Percentiles rank a stretch among this genome's conserved stretches.
These are phyloP conservation scores for Condylostylus longicornis DNA, from an alignment of 1,140 invertebrate species.

Conservation along the genomic window DNA sequence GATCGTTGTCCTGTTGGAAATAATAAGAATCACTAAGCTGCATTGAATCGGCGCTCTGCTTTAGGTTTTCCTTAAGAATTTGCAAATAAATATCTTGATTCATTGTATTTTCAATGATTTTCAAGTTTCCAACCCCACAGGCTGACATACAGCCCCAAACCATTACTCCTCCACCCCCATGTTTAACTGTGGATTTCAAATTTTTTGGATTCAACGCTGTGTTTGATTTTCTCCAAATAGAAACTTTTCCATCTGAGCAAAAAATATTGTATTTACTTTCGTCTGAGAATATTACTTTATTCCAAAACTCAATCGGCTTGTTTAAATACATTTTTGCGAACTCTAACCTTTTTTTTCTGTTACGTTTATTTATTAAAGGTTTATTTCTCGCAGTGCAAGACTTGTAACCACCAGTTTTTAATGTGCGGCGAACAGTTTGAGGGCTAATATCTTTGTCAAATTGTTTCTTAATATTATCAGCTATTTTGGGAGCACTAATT, in stretches of 20 bases:
- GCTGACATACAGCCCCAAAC: conserved; percentile 24
- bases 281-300: conserved; percentile 14
- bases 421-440: conserved; percentile 1
- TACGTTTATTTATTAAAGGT: conserved; percentile 5
- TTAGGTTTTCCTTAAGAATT: conserved; percentile 12
- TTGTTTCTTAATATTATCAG: too few relatives aligned
- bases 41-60: conserved; percentile 10
- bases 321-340: conserved; percentile 12
- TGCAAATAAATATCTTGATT: conserved; percentile 8
- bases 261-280: conserved; percentile 16
- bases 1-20: conserved; percentile 9
- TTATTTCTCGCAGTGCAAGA: conserved; percentile 1
- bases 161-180: conserved; percentile 23
- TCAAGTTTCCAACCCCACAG: conserved; percentile 15
- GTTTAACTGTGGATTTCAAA: conserved; percentile 25
- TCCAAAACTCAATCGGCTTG: conserved; percentile 6
- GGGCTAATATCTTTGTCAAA: background rate
- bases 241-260: conserved; percentile 4
- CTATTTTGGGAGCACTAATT: too few relatives aligned
- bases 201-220: conserved; percentile 7
- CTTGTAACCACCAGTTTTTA: background rate
- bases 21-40: background rate
- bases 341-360: conserved; percentile 4
- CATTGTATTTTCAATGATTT: conserved; percentile 14
- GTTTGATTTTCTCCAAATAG: conserved; percentile 8